Evolutionary conservation across 2,888 invertebrate species (phyloP).

Genomic region (Ecliptopera silaceata): DNA sequence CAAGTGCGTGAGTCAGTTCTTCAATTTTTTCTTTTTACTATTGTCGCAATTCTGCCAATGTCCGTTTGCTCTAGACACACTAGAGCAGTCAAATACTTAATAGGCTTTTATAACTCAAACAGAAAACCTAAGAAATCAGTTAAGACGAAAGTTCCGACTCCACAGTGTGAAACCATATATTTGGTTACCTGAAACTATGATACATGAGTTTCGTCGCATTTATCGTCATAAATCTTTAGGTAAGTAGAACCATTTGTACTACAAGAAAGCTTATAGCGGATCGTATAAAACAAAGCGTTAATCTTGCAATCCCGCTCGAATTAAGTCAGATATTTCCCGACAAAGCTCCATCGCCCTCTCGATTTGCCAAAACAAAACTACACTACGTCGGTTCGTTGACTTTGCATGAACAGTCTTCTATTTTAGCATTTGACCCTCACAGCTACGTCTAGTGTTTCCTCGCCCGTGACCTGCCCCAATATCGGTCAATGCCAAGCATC

Average conservation of each 20-base stretch:
- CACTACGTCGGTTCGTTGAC: conserved; percentile 30
- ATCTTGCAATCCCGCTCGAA: conserved; percentile 10
- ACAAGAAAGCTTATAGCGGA: background rate
- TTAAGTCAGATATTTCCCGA: conserved; percentile 18
- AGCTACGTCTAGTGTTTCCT: conserved; percentile 47
- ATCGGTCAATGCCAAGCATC: conserved; percentile 74
- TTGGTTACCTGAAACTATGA: too few relatives aligned
- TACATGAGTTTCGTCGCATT: conserved; percentile 1
- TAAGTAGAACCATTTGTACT: background rate
- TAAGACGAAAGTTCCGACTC: background rate
- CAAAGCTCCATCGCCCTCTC: conserved; percentile 17
- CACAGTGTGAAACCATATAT: too few relatives aligned
- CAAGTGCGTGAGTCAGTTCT: conserved; percentile 7
- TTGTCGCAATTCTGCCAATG: too few relatives aligned
- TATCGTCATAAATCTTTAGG: background rate
- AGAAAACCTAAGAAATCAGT: background rate
- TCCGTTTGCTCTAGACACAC: too few relatives aligned
- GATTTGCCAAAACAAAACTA: conserved; percentile 23
- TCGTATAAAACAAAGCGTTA: background rate
- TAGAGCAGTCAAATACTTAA: background rate
- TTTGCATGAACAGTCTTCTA: conserved; percentile 31
- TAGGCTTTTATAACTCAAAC: background rate
- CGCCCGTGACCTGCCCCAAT: conserved; percentile 72
- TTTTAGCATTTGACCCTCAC: conserved; percentile 35
- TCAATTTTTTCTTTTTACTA: too few relatives aligned